Evolutionary conservation across 92 coral and sea anemone species (phyloP).

Genomic region (Palythoa grandis): DNA sequence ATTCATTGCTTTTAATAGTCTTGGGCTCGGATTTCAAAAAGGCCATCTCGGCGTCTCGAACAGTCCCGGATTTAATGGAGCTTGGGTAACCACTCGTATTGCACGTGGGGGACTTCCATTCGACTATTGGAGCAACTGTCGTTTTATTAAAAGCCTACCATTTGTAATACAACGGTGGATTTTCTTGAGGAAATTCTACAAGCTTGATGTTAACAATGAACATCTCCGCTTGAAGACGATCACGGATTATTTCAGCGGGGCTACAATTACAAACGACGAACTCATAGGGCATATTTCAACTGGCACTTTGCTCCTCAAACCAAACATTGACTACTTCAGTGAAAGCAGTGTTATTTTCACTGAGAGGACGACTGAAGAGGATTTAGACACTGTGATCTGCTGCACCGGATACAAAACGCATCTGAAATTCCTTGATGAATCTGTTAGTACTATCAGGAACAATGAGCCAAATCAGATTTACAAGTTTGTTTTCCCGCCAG

Average conservation of each 20-base stretch:
- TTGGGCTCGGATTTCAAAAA: no score
- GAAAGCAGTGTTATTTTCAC: constrained; percentile 76
- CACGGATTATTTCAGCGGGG: constrained; percentile 58
- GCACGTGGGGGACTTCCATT: constrained; percentile 72
- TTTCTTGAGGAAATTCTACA: constrained; percentile 38
- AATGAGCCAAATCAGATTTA: constrained; percentile 33
- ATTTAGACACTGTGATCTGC: constrained; percentile 80
- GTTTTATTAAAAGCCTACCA: constrained; percentile 56
- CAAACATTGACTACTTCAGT: constrained; percentile 71
- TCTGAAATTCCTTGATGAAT: constrained; percentile 28
- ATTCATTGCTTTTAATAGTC: no score
- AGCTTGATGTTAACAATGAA: constrained; percentile 69
- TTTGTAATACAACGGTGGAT: background rate
- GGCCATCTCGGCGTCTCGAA: background rate
- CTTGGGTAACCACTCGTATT: constrained; percentile 84
- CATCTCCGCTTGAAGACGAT: constrained; percentile 64
- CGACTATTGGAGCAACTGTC: constrained; percentile 59
- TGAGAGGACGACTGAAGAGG: constrained; percentile 63
- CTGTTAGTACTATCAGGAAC: constrained; percentile 3
- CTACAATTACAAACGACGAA: constrained; percentile 81
- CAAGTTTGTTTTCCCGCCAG: constrained; percentile 78
- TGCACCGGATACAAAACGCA: constrained; percentile 55
- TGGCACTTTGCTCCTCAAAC: constrained; percentile 73
- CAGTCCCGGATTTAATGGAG: constrained; percentile 81
- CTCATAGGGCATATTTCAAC: constrained; percentile 74